Evolutionary conservation across 2,888 invertebrate genomes (phyloP).

Genomic region (Tolmerus cingulatus): DNA sequence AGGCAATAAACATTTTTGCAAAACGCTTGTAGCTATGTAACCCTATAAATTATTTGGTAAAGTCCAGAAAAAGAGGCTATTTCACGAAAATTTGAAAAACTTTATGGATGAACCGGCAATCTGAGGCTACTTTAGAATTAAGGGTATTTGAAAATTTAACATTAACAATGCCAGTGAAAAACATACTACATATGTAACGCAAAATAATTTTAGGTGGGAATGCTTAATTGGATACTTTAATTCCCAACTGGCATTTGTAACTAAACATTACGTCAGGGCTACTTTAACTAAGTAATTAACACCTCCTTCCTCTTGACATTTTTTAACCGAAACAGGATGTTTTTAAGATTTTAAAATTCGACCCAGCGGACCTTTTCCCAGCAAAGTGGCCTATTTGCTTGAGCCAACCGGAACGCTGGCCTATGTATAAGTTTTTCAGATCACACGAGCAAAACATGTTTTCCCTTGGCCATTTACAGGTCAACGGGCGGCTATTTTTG

Average conservation of each 20-base stretch:
- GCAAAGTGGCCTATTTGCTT: background rate
- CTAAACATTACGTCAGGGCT: background rate
- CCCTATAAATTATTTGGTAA: no score
- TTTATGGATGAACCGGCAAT: no score
- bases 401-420: background rate
- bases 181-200: no score
- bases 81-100: no score
- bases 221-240: background rate
- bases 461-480: background rate
- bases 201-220: background rate
- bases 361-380: background rate
- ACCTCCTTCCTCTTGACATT: background rate
- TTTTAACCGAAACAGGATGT: background rate
- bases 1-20: no score
- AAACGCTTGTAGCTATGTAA: no score
- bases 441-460: background rate
- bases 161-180: background rate
- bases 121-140: background rate
- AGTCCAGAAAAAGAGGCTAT: no score
- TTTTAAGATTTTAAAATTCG: background rate
- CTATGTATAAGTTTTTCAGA: background rate
- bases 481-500: background rate
- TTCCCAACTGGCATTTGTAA: background rate
- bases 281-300: background rate
- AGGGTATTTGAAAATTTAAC: background rate